Percentiles rank a stretch among this genome's conserved stretches.
These are phyloP conservation scores for Montipora sp. DNA, from an alignment of 64 coral and sea anemone genomes.

Conservation along the genomic window DNA sequence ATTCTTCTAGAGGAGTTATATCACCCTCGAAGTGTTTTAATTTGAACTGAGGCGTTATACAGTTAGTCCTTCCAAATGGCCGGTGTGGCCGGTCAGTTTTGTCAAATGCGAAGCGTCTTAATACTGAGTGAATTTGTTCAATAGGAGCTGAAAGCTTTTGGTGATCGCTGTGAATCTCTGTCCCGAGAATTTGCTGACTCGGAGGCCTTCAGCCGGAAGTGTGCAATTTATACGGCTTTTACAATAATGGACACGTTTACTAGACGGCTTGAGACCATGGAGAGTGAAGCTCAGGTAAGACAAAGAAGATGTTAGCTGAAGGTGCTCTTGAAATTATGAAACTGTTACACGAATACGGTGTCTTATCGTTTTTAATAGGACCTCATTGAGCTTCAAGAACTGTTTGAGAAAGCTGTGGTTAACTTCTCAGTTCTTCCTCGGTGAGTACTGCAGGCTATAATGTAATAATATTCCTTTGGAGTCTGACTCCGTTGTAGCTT, in stretches of 20 bases:
- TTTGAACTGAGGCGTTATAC: too few relatives aligned
- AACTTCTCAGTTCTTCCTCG: conserved; percentile 96
- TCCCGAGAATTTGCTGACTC: conserved; percentile 85
- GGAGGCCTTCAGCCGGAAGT: conserved; percentile 91
- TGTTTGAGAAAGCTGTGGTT: conserved; percentile 93
- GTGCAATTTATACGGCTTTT: conserved; percentile 89
- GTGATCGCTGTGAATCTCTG: conserved; percentile 91
- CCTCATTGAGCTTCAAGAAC: conserved; percentile 94
- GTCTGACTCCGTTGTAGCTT: too few relatives aligned
- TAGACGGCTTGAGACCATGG: conserved; percentile 81
- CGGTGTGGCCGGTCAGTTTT: too few relatives aligned
- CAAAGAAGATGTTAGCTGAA: too few relatives aligned
- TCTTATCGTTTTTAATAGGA: conserved; percentile 57
- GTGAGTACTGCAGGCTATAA: conserved; percentile 62
- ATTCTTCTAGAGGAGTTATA: too few relatives aligned
- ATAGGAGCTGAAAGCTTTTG: conserved; percentile 95
- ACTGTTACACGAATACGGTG: neutral
- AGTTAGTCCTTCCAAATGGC: too few relatives aligned
- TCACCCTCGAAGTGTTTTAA: too few relatives aligned
- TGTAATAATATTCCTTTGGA: too few relatives aligned
- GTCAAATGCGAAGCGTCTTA: neutral
- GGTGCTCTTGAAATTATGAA: too few relatives aligned
- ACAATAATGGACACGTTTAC: conserved; percentile 91
- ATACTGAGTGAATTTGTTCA: neutral
- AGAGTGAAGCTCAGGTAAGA: conserved; percentile 92